A percentile compares a stretch with the other conserved stretches of the same genome.
phyloP scores from a whole-genome alignment of 2,797 vertebrate genomes.

The Takifugu rubripes region DNA sequence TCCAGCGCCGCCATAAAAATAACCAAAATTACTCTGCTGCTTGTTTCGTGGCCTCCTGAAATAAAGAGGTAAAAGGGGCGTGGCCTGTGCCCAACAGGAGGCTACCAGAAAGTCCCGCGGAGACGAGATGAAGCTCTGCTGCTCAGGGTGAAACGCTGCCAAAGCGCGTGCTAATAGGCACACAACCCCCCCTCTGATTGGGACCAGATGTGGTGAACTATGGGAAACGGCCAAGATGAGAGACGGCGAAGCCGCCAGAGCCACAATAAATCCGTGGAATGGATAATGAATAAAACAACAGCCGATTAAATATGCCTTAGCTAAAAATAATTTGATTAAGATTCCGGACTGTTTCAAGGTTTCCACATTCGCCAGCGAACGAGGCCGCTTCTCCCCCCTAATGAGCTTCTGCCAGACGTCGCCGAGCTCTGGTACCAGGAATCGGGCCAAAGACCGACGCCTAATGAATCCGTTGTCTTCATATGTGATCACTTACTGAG shows the following conservation, averaged over 20 bases:
- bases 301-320: slow-evolving; percentile 63
- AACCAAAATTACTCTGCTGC: slow-evolving; percentile 29
- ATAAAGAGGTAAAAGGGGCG: slow-evolving; percentile 47
- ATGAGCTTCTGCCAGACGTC: slow-evolving; percentile 42
- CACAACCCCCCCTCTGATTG: slow-evolving; percentile 47
- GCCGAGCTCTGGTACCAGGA: slow-evolving; percentile 24
- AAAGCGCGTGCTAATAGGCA: slow-evolving; percentile 54
- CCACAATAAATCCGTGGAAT: slow-evolving; percentile 65
- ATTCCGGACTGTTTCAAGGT: slow-evolving; percentile 44
- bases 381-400: slow-evolving; percentile 52
- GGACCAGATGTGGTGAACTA: slow-evolving; percentile 60
- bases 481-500: slow-evolving; percentile 53
- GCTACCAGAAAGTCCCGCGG: slow-evolving; percentile 50
- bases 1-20: slow-evolving; percentile 21
- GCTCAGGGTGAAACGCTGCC: slow-evolving; percentile 45
- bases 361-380: slow-evolving; percentile 48
- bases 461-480: slow-evolving; percentile 64
- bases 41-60: slow-evolving; percentile 22
- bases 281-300: slow-evolving; percentile 74
- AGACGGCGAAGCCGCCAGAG: slow-evolving; percentile 59
- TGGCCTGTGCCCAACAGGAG: slow-evolving; percentile 23
- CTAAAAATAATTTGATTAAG: slow-evolving; percentile 72
- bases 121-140: slow-evolving; percentile 32
- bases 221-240: slow-evolving; percentile 40
- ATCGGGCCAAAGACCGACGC: slow-evolving; percentile 48